These are phyloP conservation scores for Natator depressus DNA, from an alignment of 2,113 vertebrate species.

Conservation along the genomic window DNA sequence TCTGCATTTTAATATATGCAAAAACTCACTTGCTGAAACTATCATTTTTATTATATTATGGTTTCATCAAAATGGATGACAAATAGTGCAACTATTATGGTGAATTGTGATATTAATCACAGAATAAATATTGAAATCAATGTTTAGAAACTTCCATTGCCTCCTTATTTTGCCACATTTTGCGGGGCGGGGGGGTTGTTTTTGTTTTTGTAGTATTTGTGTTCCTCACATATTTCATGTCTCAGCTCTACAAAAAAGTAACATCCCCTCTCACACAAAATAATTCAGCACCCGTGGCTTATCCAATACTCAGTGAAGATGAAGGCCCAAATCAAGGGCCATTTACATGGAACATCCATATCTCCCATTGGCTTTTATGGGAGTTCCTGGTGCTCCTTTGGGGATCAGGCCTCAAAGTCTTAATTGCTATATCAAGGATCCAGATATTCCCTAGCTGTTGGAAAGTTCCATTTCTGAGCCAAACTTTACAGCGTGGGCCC, in stretches of 20 bases:
- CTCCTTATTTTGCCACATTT: not conserved
- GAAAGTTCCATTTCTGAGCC: not conserved
- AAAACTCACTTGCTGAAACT: conserved; percentile 52
- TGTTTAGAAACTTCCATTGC: not conserved
- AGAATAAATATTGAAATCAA: conserved; percentile 31
- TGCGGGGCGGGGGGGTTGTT: not conserved
- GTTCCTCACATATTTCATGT: not conserved
- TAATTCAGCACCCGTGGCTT: not conserved
- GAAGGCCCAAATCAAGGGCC: not conserved
- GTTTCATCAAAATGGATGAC: conserved; percentile 1
- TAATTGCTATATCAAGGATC: not conserved
- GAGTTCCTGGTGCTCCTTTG: not conserved
- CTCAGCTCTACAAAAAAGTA: not conserved
- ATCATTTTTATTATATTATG: conserved; percentile 18
- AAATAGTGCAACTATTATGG: conserved; percentile 18
- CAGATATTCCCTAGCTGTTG: not conserved
- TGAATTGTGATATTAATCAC: conserved; percentile 2
- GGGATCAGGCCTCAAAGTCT: not conserved
- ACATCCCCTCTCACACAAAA: not conserved
- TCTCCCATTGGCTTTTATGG: not conserved
- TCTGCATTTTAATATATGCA: conserved; percentile 55
- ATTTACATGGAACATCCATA: not conserved
- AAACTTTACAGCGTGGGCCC: not conserved
- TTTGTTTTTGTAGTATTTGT: not conserved
- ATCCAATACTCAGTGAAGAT: not conserved